A percentile compares a stretch with the other conserved stretches of the same genome.
phyloP scores from a whole-genome alignment of 1,140 invertebrate genomes.

The Polypedilum vanderplanki region DNA sequence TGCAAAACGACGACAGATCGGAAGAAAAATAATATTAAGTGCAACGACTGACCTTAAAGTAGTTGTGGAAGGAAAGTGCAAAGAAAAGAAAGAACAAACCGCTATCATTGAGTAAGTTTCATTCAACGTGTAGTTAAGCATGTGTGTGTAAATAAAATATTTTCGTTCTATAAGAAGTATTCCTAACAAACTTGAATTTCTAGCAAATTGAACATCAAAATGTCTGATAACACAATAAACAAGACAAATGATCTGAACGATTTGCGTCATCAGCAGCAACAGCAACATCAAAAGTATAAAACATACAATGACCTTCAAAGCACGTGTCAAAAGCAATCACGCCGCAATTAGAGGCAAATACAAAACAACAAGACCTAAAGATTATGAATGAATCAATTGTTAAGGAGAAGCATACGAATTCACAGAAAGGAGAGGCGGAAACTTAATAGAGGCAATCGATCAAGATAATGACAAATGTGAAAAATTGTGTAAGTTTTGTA shows the following conservation, averaged over 20 bases:
- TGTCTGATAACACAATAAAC: slow-evolving; percentile 8
- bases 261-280: slow-evolving; percentile 20
- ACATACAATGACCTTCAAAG: slow-evolving; percentile 15
- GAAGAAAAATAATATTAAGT: not conserved
- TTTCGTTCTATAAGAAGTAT: not conserved
- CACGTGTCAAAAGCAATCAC: not conserved
- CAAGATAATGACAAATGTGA: too few species aligned
- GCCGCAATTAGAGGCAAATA: not conserved
- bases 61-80: too few species aligned
- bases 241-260: not conserved
- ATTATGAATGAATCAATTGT: not conserved
- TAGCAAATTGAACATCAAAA: not conserved
- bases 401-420: too few species aligned
- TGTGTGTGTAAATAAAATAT: too few species aligned
- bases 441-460: too few species aligned
- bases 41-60: not conserved
- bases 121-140: too few species aligned
- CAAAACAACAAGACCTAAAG: not conserved
- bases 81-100: too few species aligned
- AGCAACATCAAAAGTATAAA: not conserved
- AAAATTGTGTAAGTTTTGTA: too few species aligned
- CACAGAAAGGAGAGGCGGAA: too few species aligned
- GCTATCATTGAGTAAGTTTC: too few species aligned
- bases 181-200: not conserved
- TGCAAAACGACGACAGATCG: not conserved